Percentiles rank a stretch among this genome's conserved stretches.
Conservation (phyloP, 92 coral and sea anemone genomes). For the Galaxea fascicularis region DNA sequence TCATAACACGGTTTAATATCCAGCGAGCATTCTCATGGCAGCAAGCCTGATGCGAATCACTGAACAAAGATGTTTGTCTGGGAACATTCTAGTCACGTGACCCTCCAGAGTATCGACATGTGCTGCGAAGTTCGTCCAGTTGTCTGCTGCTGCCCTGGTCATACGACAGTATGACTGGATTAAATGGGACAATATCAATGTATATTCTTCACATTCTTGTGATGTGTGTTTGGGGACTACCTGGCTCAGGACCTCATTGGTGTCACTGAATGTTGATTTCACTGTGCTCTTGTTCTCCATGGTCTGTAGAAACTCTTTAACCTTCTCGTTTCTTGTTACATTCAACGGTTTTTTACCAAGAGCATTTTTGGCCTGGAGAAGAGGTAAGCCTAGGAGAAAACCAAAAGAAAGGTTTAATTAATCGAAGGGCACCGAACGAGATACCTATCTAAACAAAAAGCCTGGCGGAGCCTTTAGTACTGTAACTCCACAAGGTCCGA, state of each 20-base stretch:
- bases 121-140: slow-evolving; percentile 30
- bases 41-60: slow-evolving; percentile 37
- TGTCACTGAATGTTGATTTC: slow-evolving; percentile 1
- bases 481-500: too few species aligned
- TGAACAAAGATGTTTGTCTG: slow-evolving; percentile 32
- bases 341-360: slow-evolving; percentile 69
- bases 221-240: slow-evolving; percentile 40
- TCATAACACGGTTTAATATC: neutral
- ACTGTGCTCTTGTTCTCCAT: slow-evolving; percentile 17
- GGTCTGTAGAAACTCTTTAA: slow-evolving; percentile 54
- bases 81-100: slow-evolving; percentile 49
- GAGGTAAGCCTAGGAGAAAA: slow-evolving; percentile 60
- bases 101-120: slow-evolving; percentile 66
- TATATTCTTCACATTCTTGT: slow-evolving; percentile 64
- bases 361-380: slow-evolving; percentile 77
- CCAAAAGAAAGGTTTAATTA: too few species aligned
- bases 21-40: slow-evolving; percentile 44
- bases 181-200: slow-evolving; percentile 73
- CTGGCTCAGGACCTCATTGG: slow-evolving; percentile 41
- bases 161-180: slow-evolving; percentile 51
- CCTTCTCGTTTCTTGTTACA: slow-evolving; percentile 42
- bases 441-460: too few species aligned
- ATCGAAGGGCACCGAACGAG: neutral
- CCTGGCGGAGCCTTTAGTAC: too few species aligned
- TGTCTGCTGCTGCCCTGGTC: slow-evolving; percentile 21